phyloP scores from a whole-genome alignment of 2,113 vertebrate genomes.

The Mesitornis unicolor region DNA sequence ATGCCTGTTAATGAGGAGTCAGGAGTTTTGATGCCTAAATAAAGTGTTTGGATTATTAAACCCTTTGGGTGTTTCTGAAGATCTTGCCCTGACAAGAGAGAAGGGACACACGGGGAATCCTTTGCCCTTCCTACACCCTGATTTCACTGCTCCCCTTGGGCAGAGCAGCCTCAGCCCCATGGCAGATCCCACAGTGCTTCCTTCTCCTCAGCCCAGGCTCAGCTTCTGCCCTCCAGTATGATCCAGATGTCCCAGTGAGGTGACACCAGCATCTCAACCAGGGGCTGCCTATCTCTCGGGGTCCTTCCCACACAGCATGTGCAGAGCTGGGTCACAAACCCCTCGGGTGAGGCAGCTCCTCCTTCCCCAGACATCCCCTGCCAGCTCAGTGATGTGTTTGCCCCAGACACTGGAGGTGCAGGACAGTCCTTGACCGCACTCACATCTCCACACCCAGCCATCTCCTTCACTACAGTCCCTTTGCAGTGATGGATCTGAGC shows the following conservation, averaged over 20 bases:
- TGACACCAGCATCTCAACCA: background rate
- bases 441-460: no score
- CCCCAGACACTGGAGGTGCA: no score
- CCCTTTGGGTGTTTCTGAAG: background rate
- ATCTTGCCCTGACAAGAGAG: rapidly evolving
- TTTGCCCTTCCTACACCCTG: background rate
- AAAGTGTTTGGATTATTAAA: background rate
- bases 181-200: background rate
- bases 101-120: background rate
- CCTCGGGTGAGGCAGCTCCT: no score
- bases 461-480: no score
- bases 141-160: background rate
- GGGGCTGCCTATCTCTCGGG: no score
- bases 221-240: background rate
- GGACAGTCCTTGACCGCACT: no score
- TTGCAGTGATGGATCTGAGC: no score
- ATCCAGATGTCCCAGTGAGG: background rate
- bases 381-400: no score
- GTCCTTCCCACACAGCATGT: no score
- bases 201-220: background rate
- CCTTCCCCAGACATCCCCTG: no score
- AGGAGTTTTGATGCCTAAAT: background rate
- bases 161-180: background rate
- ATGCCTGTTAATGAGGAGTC: background rate
- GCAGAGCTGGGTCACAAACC: no score